Evolutionary conservation across 2,888 invertebrate genomes (phyloP), one percentile per base, ranked within the genome.

Genomic region (Drosophila trichaetosa): DNA sequence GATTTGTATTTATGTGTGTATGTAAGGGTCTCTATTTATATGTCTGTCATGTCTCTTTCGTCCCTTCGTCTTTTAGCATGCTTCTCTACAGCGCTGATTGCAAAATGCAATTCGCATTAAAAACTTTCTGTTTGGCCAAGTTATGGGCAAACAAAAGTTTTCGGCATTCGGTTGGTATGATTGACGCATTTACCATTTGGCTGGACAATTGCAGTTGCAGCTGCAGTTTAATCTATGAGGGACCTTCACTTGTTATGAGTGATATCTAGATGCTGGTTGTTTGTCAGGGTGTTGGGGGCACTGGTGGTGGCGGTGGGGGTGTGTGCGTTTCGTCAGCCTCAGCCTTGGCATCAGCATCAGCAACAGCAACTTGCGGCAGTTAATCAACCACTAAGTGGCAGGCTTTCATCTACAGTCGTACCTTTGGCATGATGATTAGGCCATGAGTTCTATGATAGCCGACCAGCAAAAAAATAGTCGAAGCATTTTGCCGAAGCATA

Each of bases 341-440:
- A 24, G 16, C 13, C 16, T 16, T 4, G 16, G 16, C 21, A 16
- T 18, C 33, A 18, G n/a, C 51, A 29, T 38, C 51, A 49, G 53
- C 36, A 34, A 16, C 27, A 33, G 54, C 6, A 59, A 67, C 27
- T 72, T 73, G 69, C 27, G 66, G 70, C 68, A 79, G 80, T 78
- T 84, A 84, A 87, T 87, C 89, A 80, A 79, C 77, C 87, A 83
- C 77, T 83, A 75, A 89, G 79, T 76, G 81, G 76, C 80, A 72
- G 72, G 67, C 66, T 59, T 76, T 64, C 69, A 74, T 53, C 73
- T 51, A 49, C 60, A 69, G 73, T 65, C 52, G 56, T 65, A 69
- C 62, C 79, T 67, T 69, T 46, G 38, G 31, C 51, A 34, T 60
- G 62, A 57, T 82, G 79, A 84, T 87, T 84, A 87, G 87, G 63